A percentile compares a stretch with the other conserved stretches of the same genome.
Conservation (phyloP, 2,888 invertebrate genomes). For the Orchesella flavescens region DNA sequence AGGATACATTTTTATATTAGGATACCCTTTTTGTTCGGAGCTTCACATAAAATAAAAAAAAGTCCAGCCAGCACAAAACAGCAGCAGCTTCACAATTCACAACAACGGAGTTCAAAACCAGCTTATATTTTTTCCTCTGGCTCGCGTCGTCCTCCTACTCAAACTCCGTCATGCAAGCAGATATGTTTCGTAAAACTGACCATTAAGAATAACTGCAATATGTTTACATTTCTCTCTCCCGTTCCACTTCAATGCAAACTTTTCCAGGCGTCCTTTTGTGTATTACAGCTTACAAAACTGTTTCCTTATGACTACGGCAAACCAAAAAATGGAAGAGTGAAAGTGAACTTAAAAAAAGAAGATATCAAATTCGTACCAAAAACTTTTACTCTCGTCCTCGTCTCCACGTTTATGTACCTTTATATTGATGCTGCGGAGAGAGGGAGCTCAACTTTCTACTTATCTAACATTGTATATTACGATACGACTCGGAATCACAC, state of each 20-base stretch:
- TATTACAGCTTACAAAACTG: not conserved
- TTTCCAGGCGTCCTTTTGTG: conserved; percentile 31
- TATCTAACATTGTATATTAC: too few species aligned
- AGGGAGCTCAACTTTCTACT: too few species aligned
- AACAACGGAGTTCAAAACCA: too few species aligned
- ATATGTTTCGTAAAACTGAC: conserved; percentile 18
- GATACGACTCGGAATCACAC: too few species aligned
- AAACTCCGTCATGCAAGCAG: not conserved
- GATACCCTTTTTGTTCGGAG: too few species aligned
- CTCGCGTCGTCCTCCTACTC: not conserved
- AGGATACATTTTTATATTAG: too few species aligned
- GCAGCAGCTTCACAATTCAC: too few species aligned
- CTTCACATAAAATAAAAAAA: too few species aligned
- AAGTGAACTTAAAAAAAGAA: conserved; percentile 6
- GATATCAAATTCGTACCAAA: not conserved
- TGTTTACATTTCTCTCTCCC: conserved; percentile 20
- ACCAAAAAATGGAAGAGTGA: not conserved
- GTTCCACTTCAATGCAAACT: conserved; percentile 33
- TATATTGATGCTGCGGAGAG: not conserved
- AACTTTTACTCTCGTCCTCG: not conserved
- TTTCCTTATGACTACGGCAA: not conserved
- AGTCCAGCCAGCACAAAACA: too few species aligned
- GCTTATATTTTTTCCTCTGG: not conserved
- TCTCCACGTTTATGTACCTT: not conserved
- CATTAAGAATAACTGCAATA: conserved; percentile 19